Conservation (phyloP, 2,797 vertebrate genomes). For the Anguilla obscura region DNA sequence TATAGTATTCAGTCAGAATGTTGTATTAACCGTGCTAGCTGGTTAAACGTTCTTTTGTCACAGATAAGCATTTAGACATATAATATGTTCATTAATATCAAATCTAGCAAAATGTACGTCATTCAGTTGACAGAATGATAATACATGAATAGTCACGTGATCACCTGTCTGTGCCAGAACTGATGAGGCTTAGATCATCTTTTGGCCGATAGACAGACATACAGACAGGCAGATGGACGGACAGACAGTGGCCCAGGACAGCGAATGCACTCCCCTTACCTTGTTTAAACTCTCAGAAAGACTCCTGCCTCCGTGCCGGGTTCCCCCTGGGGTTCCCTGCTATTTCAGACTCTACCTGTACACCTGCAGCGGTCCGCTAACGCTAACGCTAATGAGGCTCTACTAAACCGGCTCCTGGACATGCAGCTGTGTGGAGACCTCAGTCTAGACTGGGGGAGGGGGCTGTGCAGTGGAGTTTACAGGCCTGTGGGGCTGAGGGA, state of each 20-base stretch:
- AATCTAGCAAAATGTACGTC: not conserved
- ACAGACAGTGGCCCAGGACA: not conserved
- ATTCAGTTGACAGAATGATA: not conserved
- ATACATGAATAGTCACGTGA: not conserved
- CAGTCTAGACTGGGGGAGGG: slow-evolving; percentile 56
- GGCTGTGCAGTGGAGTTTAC: slow-evolving; percentile 59
- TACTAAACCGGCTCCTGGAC: not conserved
- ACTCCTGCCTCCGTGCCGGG: slow-evolving; percentile 32
- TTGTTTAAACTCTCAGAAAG: slow-evolving; percentile 42
- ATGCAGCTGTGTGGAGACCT: slow-evolving; percentile 67
- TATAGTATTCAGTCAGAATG: not conserved
- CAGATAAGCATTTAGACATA: not conserved
- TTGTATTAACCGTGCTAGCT: not conserved
- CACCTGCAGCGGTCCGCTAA: slow-evolving; percentile 50
- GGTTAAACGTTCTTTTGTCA: not conserved
- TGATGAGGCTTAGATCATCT: not conserved
- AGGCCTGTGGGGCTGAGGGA: not conserved
- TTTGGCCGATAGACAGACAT: not conserved
- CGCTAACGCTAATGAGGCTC: no score
- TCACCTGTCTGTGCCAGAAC: not conserved
- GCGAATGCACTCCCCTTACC: slow-evolving; percentile 55
- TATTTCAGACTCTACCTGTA: slow-evolving; percentile 59
- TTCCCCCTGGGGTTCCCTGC: slow-evolving; percentile 52
- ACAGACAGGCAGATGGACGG: no score
- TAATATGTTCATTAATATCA: not conserved